These are phyloP conservation scores for Vulpes vulpes DNA, from an alignment of 2,113 vertebrate species.

Conservation along the genomic window DNA sequence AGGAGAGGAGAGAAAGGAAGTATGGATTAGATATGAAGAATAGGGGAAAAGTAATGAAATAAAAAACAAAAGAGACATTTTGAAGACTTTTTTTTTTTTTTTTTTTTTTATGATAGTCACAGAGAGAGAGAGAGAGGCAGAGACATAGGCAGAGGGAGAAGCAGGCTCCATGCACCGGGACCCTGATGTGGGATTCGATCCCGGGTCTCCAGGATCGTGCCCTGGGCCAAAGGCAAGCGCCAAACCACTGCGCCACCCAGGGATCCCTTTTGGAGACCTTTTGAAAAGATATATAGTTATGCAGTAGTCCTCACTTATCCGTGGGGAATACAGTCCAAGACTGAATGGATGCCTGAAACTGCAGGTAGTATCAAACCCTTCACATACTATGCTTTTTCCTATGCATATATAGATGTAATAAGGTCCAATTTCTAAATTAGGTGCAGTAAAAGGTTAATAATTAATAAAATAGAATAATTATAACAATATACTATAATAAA, in stretches of 20 bases:
- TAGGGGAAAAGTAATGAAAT: not conserved
- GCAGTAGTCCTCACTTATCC: not conserved
- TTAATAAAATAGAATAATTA: not conserved
- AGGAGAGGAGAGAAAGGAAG: not conserved
- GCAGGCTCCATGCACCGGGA: too few relatives aligned
- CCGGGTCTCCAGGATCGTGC: too few relatives aligned
- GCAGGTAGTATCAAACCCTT: not conserved
- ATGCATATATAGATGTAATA: not conserved
- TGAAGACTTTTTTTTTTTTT: too few relatives aligned
- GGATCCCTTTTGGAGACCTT: too few relatives aligned
- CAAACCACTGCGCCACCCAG: too few relatives aligned
- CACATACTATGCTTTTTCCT: not conserved
- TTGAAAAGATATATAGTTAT: not conserved
- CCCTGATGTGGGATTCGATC: too few relatives aligned
- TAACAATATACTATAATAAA: not conserved
- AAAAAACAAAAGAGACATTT: not conserved
- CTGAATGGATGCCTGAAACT: not conserved
- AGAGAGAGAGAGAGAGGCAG: too few relatives aligned
- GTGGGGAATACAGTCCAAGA: not conserved
- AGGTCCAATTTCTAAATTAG: not conserved
- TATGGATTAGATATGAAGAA: not conserved
- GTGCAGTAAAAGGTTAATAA: not conserved
- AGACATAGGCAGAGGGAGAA: too few relatives aligned
- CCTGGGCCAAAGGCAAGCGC: too few relatives aligned
- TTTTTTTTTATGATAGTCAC: too few relatives aligned